These are phyloP conservation scores for Chrysina gloriosa DNA, from an alignment of 2,888 invertebrate species.

Conservation along the genomic window DNA sequence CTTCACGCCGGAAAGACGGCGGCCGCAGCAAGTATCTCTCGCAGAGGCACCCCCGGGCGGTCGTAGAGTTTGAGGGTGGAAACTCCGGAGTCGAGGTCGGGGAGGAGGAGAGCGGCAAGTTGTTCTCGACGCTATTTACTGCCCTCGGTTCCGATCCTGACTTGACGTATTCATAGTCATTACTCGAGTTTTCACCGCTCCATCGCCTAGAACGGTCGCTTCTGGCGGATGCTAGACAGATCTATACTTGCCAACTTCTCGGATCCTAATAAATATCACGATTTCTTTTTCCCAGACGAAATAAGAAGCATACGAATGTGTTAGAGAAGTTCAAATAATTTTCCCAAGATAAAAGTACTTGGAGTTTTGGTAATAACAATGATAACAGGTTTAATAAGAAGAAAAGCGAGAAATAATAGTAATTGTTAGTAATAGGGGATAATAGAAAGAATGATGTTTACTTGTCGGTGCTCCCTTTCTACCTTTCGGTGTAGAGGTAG, in stretches of 20 bases:
- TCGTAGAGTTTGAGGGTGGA: background rate
- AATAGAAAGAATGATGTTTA: no score
- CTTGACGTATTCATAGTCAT: constrained; percentile 64
- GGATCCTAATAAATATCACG: constrained; percentile 7
- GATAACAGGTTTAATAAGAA: no score
- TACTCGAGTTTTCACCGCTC: constrained; percentile 62
- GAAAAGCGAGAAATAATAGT: no score
- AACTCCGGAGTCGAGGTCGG: background rate
- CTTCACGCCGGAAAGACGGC: constrained; percentile 13
- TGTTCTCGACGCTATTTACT: constrained; percentile 58
- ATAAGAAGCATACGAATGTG: no score
- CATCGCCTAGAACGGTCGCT: constrained; percentile 22
- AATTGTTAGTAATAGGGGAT: no score
- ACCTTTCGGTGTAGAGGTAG: no score
- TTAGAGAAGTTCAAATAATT: no score
- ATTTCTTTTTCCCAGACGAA: no score
- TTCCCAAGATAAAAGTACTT: no score
- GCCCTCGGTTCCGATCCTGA: constrained; percentile 60
- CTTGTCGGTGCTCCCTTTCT: no score
- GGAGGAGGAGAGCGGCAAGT: constrained; percentile 1
- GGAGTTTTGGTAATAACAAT: no score
- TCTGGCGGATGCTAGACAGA: constrained; percentile 40
- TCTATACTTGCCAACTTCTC: constrained; percentile 3
- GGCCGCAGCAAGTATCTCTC: constrained; percentile 13
- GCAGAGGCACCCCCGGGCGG: background rate